A percentile compares a stretch with the other conserved stretches of the same genome.
phyloP scores from a whole-genome alignment of 2,888 invertebrate species.

The Tachina grossa region DNA sequence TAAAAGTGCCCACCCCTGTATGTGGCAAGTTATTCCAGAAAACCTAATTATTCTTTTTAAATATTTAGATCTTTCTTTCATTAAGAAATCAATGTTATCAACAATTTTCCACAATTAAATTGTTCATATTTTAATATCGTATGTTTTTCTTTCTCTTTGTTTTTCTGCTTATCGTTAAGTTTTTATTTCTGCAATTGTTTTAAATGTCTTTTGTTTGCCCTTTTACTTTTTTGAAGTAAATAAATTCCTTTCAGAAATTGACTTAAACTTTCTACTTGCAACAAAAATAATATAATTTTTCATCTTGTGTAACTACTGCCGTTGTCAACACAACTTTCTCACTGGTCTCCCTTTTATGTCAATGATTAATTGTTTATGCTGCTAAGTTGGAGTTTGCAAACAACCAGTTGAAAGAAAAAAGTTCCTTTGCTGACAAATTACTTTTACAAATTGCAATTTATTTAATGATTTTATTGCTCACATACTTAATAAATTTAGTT shows the following conservation, averaged over 20 bases:
- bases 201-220: background rate
- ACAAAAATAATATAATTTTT: constrained; percentile 35
- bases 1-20: too few relatives aligned
- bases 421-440: constrained; percentile 31
- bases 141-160: background rate
- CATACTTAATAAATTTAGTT: constrained; percentile 36
- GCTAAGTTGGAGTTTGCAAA: constrained; percentile 21
- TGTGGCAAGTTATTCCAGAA: too few relatives aligned
- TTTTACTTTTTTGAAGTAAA: constrained; percentile 14
- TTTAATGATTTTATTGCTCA: constrained; percentile 45
- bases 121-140: background rate
- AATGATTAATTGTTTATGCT: constrained; percentile 44
- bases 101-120: background rate
- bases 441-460: constrained; percentile 46
- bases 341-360: background rate
- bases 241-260: constrained; percentile 18
- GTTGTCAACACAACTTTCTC: constrained; percentile 37
- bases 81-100: background rate
- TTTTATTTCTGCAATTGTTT: background rate
- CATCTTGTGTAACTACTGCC: constrained; percentile 27
- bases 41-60: too few relatives aligned
- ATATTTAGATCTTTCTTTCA: too few relatives aligned
- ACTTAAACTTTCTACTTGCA: constrained; percentile 2
- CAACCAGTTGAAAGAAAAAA: constrained; percentile 18
- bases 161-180: background rate